Base-by-base conservation (phyloP, 2,888 invertebrate species). In the Myathropa florea region DNA sequence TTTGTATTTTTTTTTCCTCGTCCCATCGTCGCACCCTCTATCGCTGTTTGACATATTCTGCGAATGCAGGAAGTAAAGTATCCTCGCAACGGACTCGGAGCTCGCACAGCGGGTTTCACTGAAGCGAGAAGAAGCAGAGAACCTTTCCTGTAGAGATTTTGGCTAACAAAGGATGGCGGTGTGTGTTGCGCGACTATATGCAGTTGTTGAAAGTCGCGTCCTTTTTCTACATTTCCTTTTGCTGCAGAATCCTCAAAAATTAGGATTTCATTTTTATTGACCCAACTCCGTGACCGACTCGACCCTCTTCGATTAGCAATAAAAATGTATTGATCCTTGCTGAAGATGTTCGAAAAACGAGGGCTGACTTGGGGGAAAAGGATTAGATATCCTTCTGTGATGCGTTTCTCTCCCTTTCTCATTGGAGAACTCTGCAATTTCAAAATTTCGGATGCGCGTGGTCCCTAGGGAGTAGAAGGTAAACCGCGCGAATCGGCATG, bases 211-310 rank as follows among this genome's bases (percentile, higher is more conserved):
- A n/a, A n/a, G n/a, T 59, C 63, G 85, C 77, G 85, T 81, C 77
- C 82, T 70, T 77, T 81, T 67, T 36, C 68, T 9, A n/a, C 26
- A 53, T 70, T 68, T 10, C 46, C 57, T 26, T 75, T 65, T 75
- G 18, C 14, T 67, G 53, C 46, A 30, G 59, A 67, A 72, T 85
- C 76, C 76, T 81, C 73, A 81, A 85, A 85, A 85, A 81, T 77
- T 81, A 85, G 82, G 85, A 81, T 70, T 64, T 24, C 21, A 77
- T 70, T 72, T 85, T 82, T 85, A 78, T 85, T 82, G 59, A 81
- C 72, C 72, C 59, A 59, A 53, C 68, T 77, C 68, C 81, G 70
- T 73, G 85, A 81, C 72, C 77, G 36, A 63, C 23, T 30, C 57
- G 24, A 65, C 60, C 65, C 39, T 61, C 36, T 73, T 70, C 77